Evolutionary conservation across 1,140 invertebrate species (phyloP), one percentile per base, ranked within the genome.

Genomic region (Formica exsecta): DNA sequence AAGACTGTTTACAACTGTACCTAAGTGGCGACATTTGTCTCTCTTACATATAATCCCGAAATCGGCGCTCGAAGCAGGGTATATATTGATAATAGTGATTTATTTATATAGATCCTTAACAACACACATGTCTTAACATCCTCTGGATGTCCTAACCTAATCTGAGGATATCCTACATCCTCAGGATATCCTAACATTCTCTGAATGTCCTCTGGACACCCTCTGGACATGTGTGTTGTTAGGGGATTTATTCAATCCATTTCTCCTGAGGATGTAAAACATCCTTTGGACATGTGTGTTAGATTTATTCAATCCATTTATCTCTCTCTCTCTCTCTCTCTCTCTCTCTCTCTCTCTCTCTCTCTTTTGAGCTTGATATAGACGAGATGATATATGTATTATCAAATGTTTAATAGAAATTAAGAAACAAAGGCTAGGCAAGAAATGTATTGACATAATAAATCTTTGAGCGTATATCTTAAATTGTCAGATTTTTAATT

Each of bases 1-100:
- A 92, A 95, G 91, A 93, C 86, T 95, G 65, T 95, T 95, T 75
- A 92, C 93, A 64, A 91, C 89, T 76, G 94, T 95, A 90, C 95
- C 94, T 65, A 91, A 93, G 51, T 95, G 94, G 94, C 92, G 94
- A 86, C 92, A 93, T 68, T 91, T 95, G 65, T 88, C 93, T 77
- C 83, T 95, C 6, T 88, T 92, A 77, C 92, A 94, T 41, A 92
- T 95, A 87, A 92, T 95, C 65, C 94, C 95, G 38, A 95, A 95
- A 86, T 95, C 94, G 16, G 95, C 94, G 64, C 87, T 95, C 9
- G 94, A 95, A 92, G 94, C 94, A 89, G 95, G 95, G 95, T 95
- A 94, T 48, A 48, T 84, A 89, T 41, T 32, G 38, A 5, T 25
- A 62, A 41, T 2, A 32, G 25, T 11, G 13, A 75, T 19, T 51